Evolutionary conservation across 2,113 vertebrate species (phyloP).

Genomic region (Helogale parvula): DNA sequence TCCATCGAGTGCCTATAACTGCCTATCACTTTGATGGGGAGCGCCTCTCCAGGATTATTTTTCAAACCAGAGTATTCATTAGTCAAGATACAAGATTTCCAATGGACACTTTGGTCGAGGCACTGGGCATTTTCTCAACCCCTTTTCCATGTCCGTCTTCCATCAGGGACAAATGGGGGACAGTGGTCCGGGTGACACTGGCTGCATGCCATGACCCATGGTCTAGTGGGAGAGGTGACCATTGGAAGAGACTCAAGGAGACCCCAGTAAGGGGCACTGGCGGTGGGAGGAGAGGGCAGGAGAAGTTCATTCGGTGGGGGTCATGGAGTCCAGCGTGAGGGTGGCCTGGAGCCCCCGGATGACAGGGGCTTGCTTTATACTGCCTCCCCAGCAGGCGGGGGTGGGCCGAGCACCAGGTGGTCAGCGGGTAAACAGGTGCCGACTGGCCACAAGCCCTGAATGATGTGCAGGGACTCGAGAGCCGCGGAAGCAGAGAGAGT

Average conservation of each 20-base stretch:
- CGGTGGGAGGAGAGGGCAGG: rapidly evolving
- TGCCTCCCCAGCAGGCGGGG: rapidly evolving
- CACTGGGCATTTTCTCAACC: background rate
- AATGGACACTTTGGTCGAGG: background rate
- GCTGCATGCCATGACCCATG: rapidly evolving
- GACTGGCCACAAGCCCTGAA: rapidly evolving
- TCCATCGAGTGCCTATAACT: background rate
- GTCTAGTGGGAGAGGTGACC: background rate
- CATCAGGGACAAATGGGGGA: background rate
- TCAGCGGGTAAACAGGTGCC: rapidly evolving
- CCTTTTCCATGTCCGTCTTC: rapidly evolving
- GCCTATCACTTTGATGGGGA: background rate
- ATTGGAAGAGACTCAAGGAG: rapidly evolving
- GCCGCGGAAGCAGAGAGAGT: rapidly evolving
- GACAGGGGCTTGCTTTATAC: rapidly evolving
- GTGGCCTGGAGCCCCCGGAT: background rate
- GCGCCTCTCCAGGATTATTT: background rate
- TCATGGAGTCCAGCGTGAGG: rapidly evolving
- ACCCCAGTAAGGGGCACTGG: rapidly evolving
- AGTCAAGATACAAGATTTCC: slow-evolving; percentile 12
- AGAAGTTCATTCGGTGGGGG: rapidly evolving
- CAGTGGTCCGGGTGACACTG: background rate
- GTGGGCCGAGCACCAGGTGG: rapidly evolving
- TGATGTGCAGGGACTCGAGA: rapidly evolving
- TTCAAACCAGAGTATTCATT: background rate